phyloP scores from a whole-genome alignment of 2,113 vertebrate species.

The Gobius niger region DNA sequence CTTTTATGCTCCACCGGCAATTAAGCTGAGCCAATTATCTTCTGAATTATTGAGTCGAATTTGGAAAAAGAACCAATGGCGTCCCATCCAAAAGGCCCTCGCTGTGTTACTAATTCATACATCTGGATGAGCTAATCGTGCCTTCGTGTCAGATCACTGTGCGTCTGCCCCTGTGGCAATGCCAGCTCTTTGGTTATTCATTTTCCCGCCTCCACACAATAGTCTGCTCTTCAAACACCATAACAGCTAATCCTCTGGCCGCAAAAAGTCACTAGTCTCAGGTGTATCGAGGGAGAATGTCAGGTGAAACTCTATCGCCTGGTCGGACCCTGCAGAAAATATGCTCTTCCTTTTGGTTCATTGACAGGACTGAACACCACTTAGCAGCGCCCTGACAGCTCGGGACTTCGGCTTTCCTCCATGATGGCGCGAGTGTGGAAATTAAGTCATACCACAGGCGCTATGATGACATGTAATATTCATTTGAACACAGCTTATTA shows the following conservation, averaged over 20 bases:
- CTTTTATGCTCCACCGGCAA: constrained; percentile 75
- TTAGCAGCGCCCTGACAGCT: constrained; percentile 58
- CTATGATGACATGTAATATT: constrained; percentile 71
- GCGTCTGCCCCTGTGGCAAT: constrained; percentile 22
- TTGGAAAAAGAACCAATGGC: constrained; percentile 52
- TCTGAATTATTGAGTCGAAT: constrained; percentile 76
- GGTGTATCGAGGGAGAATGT: constrained; percentile 73
- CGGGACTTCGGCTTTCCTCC: constrained; percentile 58
- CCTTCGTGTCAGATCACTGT: constrained; percentile 39
- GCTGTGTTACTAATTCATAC: constrained; percentile 64
- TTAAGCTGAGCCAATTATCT: constrained; percentile 74
- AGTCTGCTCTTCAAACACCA: constrained; percentile 68
- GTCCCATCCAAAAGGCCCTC: constrained; percentile 27
- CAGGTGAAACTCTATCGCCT: constrained; percentile 75
- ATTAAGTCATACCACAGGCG: constrained; percentile 66
- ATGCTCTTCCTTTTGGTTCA: constrained; percentile 64
- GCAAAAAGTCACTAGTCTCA: constrained; percentile 76
- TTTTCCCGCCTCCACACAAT: constrained; percentile 62
- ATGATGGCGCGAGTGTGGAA: constrained; percentile 64
- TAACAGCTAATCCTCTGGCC: constrained; percentile 66
- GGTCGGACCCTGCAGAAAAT: constrained; percentile 54
- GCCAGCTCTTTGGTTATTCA: constrained; percentile 70
- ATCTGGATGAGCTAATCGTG: constrained; percentile 50
- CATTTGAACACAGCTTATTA: constrained; percentile 66
- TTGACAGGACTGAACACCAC: constrained; percentile 69